Evolutionary conservation across 2,113 vertebrate genomes (phyloP).

Genomic region (Ameiurus melas): DNA sequence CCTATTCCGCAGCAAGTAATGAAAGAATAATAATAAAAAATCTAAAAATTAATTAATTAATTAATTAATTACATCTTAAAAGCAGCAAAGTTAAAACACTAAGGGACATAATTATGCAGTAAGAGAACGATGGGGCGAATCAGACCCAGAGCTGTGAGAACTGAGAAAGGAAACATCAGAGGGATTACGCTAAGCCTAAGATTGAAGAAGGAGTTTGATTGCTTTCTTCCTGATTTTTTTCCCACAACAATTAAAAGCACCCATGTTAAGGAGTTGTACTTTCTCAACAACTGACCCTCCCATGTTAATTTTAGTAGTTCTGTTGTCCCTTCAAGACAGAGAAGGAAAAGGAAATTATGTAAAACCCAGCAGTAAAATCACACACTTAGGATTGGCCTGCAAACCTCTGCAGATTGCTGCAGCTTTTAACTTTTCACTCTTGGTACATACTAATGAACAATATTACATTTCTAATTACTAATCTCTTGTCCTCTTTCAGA

Average conservation of each 20-base stretch:
- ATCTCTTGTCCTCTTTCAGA: conserved; percentile 19
- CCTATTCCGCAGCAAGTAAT: conserved; percentile 16
- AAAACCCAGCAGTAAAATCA: conserved; percentile 26
- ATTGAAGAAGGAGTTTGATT: conserved; percentile 49
- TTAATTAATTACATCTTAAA: background rate
- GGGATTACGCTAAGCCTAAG: conserved; percentile 50
- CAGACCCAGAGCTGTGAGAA: conserved; percentile 37
- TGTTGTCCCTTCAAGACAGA: conserved; percentile 4
- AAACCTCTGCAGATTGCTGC: conserved; percentile 27
- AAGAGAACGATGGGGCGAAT: conserved; percentile 31
- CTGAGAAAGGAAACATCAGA: conserved; percentile 41
- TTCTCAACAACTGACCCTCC: conserved; percentile 31
- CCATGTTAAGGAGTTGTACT: conserved; percentile 34
- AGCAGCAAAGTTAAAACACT: conserved; percentile 22
- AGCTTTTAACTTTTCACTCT: conserved; percentile 24
- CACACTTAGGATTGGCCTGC: conserved; percentile 25
- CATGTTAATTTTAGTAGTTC: conserved; percentile 45
- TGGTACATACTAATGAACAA: conserved; percentile 20
- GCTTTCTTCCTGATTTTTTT: conserved; percentile 36
- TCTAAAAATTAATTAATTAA: background rate
- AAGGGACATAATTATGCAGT: conserved; percentile 46
- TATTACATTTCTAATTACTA: conserved; percentile 15
- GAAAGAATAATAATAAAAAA: conserved; percentile 9
- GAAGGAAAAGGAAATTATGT: conserved; percentile 20
- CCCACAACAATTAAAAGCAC: conserved; percentile 20